Evolutionary conservation across 2,113 vertebrate genomes (phyloP), one percentile per base, ranked within the genome.

Genomic region (Leucoraja erinaceus): DNA sequence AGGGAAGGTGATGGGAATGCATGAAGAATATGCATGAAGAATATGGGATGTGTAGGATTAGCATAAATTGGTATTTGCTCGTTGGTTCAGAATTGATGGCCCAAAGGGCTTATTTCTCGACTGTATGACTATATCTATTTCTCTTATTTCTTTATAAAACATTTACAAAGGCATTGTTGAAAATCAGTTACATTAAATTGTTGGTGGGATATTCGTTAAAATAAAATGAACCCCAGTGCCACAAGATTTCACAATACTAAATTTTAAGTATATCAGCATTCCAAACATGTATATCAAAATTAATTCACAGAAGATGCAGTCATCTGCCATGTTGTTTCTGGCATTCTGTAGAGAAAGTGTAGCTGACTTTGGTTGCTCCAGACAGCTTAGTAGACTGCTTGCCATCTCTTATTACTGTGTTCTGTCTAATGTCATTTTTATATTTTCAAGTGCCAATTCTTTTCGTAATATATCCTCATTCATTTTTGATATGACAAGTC

Each of bases 401-500:
- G 66, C 66, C 38, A 91, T 72, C 20, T 72, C 38, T 91, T 91
- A 91, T 74, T 91, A 91, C 59, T 72, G 70, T 72, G 10, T 11
- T 54, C 90, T 91, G 63, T 70, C 66, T 54, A 72, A 25, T 63
- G 56, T 88, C 83, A 88, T 88, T 31, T 88, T 88, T 86, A n/a
- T 47, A 6, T 28, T 70, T 33, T 70, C 33, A 91, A 91, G 90
- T 28, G 33, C 66, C 66, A 54, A 28, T 72, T 91, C 90, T 72
- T 74, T 25, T 74, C 16, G 22, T 91, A 91, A 91, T 72, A 72
- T 68, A 91, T 91, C 90, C 66, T 72, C 66, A 74, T 74, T 70
- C 66, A 91, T 72, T 91, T 91, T 72, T 91, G 63, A 91, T 91
- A 22, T 74, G 90, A 72, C 66, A 91, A 72, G 68, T 91, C 66